These are phyloP conservation scores for Hedychridium roseum DNA, from an alignment of 2,888 invertebrate species.

Conservation along the genomic window DNA sequence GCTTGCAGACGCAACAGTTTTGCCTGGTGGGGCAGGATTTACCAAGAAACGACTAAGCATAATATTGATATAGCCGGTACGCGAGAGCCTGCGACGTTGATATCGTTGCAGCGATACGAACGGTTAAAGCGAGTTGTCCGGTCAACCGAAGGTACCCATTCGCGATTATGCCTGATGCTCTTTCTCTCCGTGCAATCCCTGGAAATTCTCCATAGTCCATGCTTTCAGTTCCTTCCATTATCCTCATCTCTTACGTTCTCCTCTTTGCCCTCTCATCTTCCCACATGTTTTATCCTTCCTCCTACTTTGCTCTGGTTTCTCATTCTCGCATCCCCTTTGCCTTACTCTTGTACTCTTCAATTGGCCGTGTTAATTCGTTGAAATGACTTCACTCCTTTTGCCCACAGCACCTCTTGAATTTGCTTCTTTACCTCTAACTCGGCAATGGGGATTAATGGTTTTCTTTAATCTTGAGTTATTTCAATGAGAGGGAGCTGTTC, in stretches of 20 bases:
- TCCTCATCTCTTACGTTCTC: conserved; percentile 12
- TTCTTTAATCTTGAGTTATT: conserved; percentile 14
- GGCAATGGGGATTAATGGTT: no score
- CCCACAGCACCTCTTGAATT: no score
- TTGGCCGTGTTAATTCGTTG: no score
- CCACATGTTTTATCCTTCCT: not conserved
- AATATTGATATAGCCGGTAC: conserved; percentile 50
- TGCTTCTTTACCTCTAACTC: no score
- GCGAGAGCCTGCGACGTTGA: conserved; percentile 31
- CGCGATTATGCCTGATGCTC: conserved; percentile 23
- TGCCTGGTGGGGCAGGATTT: conserved; percentile 32
- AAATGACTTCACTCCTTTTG: no score
- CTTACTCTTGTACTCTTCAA: conserved; percentile 5
- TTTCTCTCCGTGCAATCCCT: conserved; percentile 27
- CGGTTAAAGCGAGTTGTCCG: conserved; percentile 12
- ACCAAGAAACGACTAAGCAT: conserved; percentile 52
- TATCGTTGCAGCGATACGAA: conserved; percentile 40
- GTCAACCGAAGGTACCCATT: conserved; percentile 16
- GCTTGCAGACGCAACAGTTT: conserved; percentile 42
- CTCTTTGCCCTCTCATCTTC: not conserved
- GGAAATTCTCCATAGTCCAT: conserved; percentile 37
- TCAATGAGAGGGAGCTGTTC: not conserved
- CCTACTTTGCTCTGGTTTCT: not conserved
- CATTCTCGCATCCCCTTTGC: not conserved
- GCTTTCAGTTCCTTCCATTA: no score